Conservation (phyloP, 2,888 invertebrate genomes). For the Drosophila monieri region DNA sequence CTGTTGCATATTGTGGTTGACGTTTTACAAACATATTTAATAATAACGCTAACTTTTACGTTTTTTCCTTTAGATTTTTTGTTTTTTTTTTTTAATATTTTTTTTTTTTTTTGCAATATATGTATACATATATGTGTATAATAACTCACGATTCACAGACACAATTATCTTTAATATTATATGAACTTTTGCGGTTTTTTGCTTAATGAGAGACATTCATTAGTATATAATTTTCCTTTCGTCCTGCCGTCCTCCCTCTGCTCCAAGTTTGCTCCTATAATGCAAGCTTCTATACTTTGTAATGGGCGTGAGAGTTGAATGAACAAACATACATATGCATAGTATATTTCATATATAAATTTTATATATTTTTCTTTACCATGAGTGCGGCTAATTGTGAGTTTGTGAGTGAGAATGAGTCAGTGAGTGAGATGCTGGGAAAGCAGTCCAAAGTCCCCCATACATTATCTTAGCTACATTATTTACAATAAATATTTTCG, state of each 20-base stretch:
- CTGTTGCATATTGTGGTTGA: constrained; percentile 32
- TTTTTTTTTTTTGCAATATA: constrained; percentile 29
- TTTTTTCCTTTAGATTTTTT: constrained; percentile 20
- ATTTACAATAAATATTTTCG: constrained; percentile 62
- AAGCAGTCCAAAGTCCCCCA: constrained; percentile 32
- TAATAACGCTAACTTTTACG: constrained; percentile 60
- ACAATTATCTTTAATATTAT: constrained; percentile 60
- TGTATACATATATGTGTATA: constrained; percentile 50
- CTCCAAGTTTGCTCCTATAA: constrained; percentile 58
- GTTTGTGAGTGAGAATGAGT: constrained; percentile 18
- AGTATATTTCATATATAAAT: constrained; percentile 47
- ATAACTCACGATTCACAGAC: constrained; percentile 76
- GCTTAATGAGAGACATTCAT: constrained; percentile 29
- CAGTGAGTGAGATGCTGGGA: constrained; percentile 45
- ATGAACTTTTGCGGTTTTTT: constrained; percentile 43
- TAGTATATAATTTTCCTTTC: constrained; percentile 35
- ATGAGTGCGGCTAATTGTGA: constrained; percentile 40
- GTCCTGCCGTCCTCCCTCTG: constrained; percentile 12
- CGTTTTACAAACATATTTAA: constrained; percentile 68
- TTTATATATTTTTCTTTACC: constrained; percentile 46
- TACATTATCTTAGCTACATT: constrained; percentile 39
- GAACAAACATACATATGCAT: constrained; percentile 66
- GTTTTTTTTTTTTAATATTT: constrained; percentile 24
- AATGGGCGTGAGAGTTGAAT: constrained; percentile 61
- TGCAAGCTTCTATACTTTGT: constrained; percentile 52